Evolutionary conservation across 2,113 vertebrate species (phyloP), one percentile per base, ranked within the genome.

Genomic region (Enhydra lutris): DNA sequence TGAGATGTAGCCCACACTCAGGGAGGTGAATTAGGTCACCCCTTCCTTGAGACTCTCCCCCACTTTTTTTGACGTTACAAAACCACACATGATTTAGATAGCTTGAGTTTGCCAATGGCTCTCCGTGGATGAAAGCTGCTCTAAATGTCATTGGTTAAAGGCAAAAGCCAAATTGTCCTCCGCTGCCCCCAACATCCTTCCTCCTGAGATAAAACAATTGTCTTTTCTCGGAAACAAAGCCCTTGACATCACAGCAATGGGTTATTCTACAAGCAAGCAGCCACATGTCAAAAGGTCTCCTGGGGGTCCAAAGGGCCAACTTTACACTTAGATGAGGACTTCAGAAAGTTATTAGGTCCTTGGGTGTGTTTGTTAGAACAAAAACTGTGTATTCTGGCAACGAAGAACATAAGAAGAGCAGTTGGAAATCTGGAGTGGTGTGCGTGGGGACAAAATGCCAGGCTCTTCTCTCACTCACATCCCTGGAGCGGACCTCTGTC

Each of bases 171-270:
- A 34, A 73, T 47, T 47, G 39, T 80, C 14, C 15, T 71, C 50
- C 6, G 0, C 42, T 83, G 26, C 76, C 63, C 76, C 88, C 91
- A 57, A 97, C 82, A 94, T 81, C 91, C 96, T 97, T 96, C 95
- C 89, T 97, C 69, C 69, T 36, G 8, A 88, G 94, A 98, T 94
- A 97, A 94, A 94, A 85, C 89, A 69, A 96, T 95, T 84, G 84
- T 47, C 90, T 94, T 55, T 96, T 97, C 93, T 92, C 76, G 95
- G 76, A 96, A 96, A 82, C 65, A 74, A 81, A 83, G 69, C 61
- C 65, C 50, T 8, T 94, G 94, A 96, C n/a, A 21, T 80, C 82
- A 90, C 18, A 18, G 80, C 50, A 88, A 78, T 18, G 10, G 15
- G 20, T 21, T 45, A 23, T 69, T 31, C 52, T 84, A 15, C 34